phyloP scores from a whole-genome alignment of 2,113 vertebrate genomes.

The Pterocles gutturalis region DNA sequence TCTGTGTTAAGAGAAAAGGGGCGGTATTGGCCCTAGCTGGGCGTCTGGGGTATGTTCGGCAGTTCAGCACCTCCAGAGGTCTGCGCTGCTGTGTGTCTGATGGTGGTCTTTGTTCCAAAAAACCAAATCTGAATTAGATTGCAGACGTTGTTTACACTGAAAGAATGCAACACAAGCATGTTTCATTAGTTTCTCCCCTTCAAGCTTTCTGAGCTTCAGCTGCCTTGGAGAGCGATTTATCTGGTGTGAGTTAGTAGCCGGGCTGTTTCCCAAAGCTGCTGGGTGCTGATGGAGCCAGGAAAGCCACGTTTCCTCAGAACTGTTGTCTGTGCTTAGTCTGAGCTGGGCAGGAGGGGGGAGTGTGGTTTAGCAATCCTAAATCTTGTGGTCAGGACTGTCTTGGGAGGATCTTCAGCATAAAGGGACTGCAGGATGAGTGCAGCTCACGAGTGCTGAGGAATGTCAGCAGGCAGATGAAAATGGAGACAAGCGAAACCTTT shows the following conservation, averaged over 20 bases:
- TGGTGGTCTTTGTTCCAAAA: background rate
- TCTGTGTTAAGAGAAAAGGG: no score
- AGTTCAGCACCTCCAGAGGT: background rate
- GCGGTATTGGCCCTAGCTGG: background rate
- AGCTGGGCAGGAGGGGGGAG: background rate
- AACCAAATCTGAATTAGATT: background rate
- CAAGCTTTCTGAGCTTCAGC: background rate
- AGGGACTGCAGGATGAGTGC: background rate
- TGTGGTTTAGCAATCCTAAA: background rate
- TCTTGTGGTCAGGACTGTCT: background rate
- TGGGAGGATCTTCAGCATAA: background rate
- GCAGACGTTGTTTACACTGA: accelerated
- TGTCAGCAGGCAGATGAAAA: background rate
- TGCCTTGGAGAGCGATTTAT: background rate
- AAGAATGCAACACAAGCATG: accelerated
- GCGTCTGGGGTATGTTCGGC: background rate
- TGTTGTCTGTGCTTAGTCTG: background rate
- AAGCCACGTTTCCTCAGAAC: background rate
- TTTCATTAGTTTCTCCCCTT: background rate
- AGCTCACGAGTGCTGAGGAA: accelerated
- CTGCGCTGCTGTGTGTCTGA: background rate
- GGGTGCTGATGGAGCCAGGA: accelerated
- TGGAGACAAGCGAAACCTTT: background rate
- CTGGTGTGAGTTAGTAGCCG: accelerated
- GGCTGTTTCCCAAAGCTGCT: background rate